These are phyloP conservation scores for Thermophis baileyi DNA, from an alignment of 2,113 vertebrate species.

Conservation along the genomic window DNA sequence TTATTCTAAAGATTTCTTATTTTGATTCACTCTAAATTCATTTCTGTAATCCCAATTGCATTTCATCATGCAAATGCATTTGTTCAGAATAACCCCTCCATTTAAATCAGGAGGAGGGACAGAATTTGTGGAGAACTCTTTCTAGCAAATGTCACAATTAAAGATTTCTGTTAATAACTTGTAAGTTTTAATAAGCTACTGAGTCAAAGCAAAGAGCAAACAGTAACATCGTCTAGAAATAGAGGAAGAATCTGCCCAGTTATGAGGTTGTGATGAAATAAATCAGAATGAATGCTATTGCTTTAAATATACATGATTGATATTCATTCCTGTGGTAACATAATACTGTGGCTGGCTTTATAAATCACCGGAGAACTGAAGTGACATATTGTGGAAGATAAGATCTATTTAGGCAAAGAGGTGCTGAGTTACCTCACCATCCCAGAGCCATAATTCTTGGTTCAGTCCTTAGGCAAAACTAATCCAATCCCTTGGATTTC, in stretches of 20 bases:
- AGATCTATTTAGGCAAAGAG: conserved; percentile 18
- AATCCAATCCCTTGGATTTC: conserved; percentile 6
- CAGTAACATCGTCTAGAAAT: neutral
- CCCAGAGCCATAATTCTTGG: conserved; percentile 31
- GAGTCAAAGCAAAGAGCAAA: neutral
- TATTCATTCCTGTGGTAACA: conserved; percentile 26
- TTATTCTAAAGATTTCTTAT: conserved; percentile 41
- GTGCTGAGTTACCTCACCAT: conserved; percentile 20
- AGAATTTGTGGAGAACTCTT: neutral
- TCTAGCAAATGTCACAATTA: neutral
- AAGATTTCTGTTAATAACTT: neutral
- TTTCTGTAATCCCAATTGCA: conserved; percentile 41
- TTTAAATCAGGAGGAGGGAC: conserved; percentile 45
- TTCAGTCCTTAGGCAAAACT: conserved; percentile 32
- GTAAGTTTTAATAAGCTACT: neutral
- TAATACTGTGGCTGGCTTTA: conserved; percentile 32
- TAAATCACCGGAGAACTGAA: conserved; percentile 37
- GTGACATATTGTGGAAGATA: conserved; percentile 33
- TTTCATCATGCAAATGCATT: conserved; percentile 50
- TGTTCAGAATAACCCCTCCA: conserved; percentile 10
- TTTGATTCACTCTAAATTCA: conserved; percentile 40
- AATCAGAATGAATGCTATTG: neutral
- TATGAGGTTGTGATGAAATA: neutral
- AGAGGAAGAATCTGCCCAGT: neutral
- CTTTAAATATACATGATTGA: conserved; percentile 37